These are phyloP conservation scores for Grammomys surdaster DNA, from an alignment of 2,113 vertebrate species.

Conservation along the genomic window DNA sequence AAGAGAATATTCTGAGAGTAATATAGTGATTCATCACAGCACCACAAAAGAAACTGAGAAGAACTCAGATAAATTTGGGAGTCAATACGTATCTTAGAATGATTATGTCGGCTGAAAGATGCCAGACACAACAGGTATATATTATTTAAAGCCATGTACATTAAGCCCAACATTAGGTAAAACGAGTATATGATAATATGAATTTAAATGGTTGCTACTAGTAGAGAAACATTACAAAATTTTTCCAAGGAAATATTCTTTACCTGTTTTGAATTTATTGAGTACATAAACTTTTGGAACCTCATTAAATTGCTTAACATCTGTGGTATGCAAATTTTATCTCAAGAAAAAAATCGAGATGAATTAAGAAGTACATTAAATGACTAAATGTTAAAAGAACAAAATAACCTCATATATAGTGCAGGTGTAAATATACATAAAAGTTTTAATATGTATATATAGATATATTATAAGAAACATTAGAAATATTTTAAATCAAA, in stretches of 20 bases:
- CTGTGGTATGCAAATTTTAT: slow-evolving; percentile 44
- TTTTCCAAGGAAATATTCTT: background rate
- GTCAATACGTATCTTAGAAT: background rate
- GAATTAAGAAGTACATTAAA: slow-evolving; percentile 46
- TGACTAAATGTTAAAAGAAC: slow-evolving; percentile 34
- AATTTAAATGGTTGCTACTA: background rate
- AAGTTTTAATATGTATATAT: background rate
- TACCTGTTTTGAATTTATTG: background rate
- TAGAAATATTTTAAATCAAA: background rate
- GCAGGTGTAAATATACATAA: background rate
- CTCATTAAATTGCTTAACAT: slow-evolving; percentile 32
- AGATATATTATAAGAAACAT: background rate
- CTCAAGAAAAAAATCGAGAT: slow-evolving; percentile 23
- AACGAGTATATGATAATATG: background rate
- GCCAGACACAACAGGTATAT: background rate
- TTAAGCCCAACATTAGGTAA: background rate
- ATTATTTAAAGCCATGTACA: background rate
- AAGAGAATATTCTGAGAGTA: background rate
- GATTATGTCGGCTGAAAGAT: background rate
- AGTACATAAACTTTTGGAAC: slow-evolving; percentile 10
- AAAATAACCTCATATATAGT: slow-evolving; percentile 15
- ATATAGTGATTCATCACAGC: background rate
- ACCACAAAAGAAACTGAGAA: background rate
- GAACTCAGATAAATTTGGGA: background rate
- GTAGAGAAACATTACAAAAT: background rate